These are phyloP conservation scores for Turritopsis rubra DNA, from an alignment of 30 jellyfish, hydroid and myxozoan genomes.

Conservation along the genomic window DNA sequence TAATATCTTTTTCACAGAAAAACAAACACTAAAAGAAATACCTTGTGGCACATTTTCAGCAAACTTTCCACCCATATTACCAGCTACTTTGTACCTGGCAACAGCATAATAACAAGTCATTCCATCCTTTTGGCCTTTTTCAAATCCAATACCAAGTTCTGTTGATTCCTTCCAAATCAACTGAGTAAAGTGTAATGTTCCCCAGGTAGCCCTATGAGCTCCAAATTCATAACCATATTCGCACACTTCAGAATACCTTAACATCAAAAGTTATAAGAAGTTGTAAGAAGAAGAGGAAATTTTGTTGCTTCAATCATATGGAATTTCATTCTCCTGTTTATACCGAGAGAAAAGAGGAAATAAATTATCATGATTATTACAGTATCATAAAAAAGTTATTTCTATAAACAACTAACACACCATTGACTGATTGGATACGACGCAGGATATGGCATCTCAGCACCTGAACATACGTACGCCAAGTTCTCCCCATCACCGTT, in stretches of 20 bases:
- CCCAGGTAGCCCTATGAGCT: conserved; percentile 12
- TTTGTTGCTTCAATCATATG: too few species aligned
- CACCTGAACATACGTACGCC: conserved; percentile 52
- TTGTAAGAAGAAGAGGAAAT: too few species aligned
- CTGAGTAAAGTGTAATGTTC: conserved; percentile 72
- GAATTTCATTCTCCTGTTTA: too few species aligned
- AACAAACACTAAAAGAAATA: too few species aligned
- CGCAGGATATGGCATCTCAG: conserved; percentile 31
- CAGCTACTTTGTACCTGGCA: conserved; percentile 54
- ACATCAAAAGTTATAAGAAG: too few species aligned
- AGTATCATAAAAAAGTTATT: background rate
- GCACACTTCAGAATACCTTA: conserved; percentile 85
- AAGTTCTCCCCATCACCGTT: conserved; percentile 59
- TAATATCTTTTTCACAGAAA: too few species aligned
- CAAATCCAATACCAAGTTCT: conserved; percentile 72
- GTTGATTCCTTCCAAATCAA: conserved; percentile 63
- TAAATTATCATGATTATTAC: too few species aligned
- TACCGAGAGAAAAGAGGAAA: too few species aligned
- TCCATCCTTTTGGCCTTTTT: conserved; percentile 40
- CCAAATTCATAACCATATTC: conserved; percentile 53
- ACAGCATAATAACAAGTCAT: conserved; percentile 57
- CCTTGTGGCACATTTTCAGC: conserved; percentile 64
- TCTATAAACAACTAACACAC: conserved; percentile 8
- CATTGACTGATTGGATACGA: conserved; percentile 52
- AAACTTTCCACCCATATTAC: conserved; percentile 53